These are phyloP conservation scores for Dromiciops gliroides DNA, from an alignment of 2,113 vertebrate species.

Conservation along the genomic window DNA sequence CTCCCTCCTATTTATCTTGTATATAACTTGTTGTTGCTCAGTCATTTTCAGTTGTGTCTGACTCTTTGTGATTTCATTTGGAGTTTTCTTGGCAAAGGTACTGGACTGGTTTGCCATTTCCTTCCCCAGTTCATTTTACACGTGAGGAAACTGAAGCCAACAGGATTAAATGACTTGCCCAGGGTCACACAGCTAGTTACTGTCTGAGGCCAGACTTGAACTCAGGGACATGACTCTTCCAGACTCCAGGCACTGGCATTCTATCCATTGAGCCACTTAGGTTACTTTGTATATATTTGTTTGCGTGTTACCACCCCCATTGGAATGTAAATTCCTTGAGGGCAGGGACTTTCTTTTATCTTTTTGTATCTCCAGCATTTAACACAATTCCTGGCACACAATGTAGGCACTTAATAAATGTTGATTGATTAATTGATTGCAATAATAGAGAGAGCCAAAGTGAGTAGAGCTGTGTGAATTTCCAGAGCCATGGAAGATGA, in stretches of 20 bases:
- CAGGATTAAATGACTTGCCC: neutral
- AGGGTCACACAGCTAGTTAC: neutral
- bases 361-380: neutral
- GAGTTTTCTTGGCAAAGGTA: neutral
- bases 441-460: neutral
- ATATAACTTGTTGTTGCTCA: neutral
- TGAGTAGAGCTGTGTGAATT: neutral
- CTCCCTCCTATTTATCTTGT: neutral
- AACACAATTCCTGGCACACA: neutral
- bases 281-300: neutral
- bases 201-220: neutral
- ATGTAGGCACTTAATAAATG: neutral
- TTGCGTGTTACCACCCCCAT: neutral
- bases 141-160: neutral
- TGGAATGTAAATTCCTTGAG: neutral
- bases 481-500: neutral
- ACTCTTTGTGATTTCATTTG: neutral
- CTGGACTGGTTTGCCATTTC: neutral
- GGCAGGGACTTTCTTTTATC: neutral
- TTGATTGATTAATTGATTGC: neutral
- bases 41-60: neutral
- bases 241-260: neutral
- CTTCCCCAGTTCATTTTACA: neutral
- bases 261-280: neutral
- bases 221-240: neutral